Base-by-base conservation (phyloP, 2,888 invertebrate genomes). In the Eucera pruinosa region DNA sequence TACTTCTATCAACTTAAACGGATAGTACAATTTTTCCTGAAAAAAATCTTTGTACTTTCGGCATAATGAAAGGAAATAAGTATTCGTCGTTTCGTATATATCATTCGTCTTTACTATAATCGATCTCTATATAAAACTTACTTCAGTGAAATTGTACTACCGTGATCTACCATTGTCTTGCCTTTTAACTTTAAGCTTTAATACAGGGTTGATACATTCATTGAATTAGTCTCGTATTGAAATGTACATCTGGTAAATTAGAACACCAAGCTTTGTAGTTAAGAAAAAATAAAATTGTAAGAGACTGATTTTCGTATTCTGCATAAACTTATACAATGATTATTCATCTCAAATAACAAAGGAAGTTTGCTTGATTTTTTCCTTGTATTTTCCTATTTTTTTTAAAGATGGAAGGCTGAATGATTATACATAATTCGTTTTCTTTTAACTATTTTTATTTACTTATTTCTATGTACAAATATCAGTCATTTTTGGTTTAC, bases 281-380 rank as follows among this genome's bases (percentile, higher is more conserved):
- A 69, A 75, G 36, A 65, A 54, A n/a, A 73, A 84, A 83, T 74
- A 74, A 78, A 84, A 66, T 74, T 62, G 25, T 78, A 78, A 68
- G 67, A 72, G 72, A 78, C 78, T 76, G 77, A 78, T 61, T 36
- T 58, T 20, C 58, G 41, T 30, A 52, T 54, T 61, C 43, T 60
- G 20, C 25, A 36, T 47, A 43, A 65, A 48, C 23, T 65, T 30
- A 27, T 48, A 41, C 13, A 11, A 39, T 7, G 13, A 27, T 33
- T 13, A 45, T 45, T 45, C 15, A 47, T 30, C 23, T 33, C 45
- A 33, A 60, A 7, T 5, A 61, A 33, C 2, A 20, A 23, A 2
- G 9, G 13, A n/a, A n/a, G n/a, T n/a, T n/a, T n/a, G n/a, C n/a
- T n/a, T n/a, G n/a, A n/a, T n/a, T n/a, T 0, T 13, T 23, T 11